A percentile compares a stretch with the other conserved stretches of the same genome.
Conservation (phyloP, 2,888 invertebrate genomes). For the Scaptomyza cyrtandrae region DNA sequence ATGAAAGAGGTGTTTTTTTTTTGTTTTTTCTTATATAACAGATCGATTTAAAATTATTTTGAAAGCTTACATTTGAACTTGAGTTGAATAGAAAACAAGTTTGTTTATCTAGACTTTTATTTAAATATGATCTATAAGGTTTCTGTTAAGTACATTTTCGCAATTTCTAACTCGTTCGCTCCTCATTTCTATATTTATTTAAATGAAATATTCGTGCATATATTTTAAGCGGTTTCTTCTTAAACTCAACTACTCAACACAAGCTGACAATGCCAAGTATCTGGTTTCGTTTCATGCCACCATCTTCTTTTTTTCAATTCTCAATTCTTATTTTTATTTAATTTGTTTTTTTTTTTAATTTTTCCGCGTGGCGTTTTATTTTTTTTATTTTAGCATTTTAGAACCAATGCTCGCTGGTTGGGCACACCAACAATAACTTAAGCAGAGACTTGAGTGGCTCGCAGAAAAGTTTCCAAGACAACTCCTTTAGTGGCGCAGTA, state of each 20-base stretch:
- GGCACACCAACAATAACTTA: slow-evolving; percentile 64
- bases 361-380: slow-evolving; percentile 37
- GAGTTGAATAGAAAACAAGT: too few species aligned
- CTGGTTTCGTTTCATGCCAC: slow-evolving; percentile 62
- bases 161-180: too few species aligned
- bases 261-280: slow-evolving; percentile 56
- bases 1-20: too few species aligned
- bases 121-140: too few species aligned
- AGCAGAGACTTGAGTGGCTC: slow-evolving; percentile 72
- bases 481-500: slow-evolving; percentile 72
- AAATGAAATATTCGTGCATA: slow-evolving; percentile 8
- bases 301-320: slow-evolving; percentile 32
- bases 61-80: not conserved
- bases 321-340: slow-evolving; percentile 8
- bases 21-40: too few species aligned
- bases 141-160: too few species aligned
- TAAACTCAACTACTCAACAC: slow-evolving; percentile 15
- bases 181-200: not conserved
- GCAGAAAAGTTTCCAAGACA: slow-evolving; percentile 82
- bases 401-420: slow-evolving; percentile 20
- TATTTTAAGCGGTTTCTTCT: slow-evolving; percentile 17
- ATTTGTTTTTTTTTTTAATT: slow-evolving; percentile 36
- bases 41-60: not conserved
- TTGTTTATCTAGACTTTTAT: too few species aligned
- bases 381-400: slow-evolving; percentile 27